Conservation (phyloP, 2,888 invertebrate species). For the Leucophenga montana region DNA sequence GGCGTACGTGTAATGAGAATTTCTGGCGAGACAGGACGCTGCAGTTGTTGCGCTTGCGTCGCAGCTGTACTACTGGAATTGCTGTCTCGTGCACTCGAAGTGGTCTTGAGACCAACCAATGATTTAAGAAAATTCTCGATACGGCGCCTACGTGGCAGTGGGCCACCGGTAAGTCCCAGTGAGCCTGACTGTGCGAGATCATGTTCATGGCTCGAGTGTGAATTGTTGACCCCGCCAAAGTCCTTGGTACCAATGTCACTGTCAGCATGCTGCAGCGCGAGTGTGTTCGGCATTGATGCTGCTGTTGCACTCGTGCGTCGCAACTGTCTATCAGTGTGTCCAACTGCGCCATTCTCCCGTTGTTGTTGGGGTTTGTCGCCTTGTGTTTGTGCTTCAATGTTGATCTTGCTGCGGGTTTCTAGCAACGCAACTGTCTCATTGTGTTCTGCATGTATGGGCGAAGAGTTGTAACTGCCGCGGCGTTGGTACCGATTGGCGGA, state of each 20-base stretch:
- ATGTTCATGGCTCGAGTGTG: constrained; percentile 43
- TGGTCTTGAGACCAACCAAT: constrained; percentile 69
- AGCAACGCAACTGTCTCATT: constrained; percentile 71
- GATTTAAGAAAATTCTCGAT: constrained; percentile 72
- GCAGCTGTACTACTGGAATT: constrained; percentile 28
- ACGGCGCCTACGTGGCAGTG: constrained; percentile 70
- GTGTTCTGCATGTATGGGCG: constrained; percentile 48
- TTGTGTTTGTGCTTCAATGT: constrained; percentile 63
- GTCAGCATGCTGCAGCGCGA: constrained; percentile 12
- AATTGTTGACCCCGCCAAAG: constrained; percentile 18
- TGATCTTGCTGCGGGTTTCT: constrained; percentile 69
- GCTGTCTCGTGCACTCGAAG: constrained; percentile 39
- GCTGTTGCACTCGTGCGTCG: background rate
- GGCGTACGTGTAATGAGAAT: constrained; percentile 71
- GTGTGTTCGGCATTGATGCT: constrained; percentile 13
- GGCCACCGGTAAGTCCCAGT: constrained; percentile 67
- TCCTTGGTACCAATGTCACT: constrained; percentile 27
- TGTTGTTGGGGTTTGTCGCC: constrained; percentile 37
- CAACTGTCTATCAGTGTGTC: constrained; percentile 44
- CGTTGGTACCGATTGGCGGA: constrained; percentile 59
- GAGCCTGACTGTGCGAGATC: constrained; percentile 66
- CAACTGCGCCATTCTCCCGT: constrained; percentile 35
- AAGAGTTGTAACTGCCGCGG: constrained; percentile 48
- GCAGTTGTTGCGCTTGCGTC: constrained; percentile 21
- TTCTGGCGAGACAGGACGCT: constrained; percentile 69